Percentiles rank a stretch among this genome's conserved stretches.
Conservation (phyloP, 2,797 vertebrate genomes). For the Sebastes flavidus region DNA sequence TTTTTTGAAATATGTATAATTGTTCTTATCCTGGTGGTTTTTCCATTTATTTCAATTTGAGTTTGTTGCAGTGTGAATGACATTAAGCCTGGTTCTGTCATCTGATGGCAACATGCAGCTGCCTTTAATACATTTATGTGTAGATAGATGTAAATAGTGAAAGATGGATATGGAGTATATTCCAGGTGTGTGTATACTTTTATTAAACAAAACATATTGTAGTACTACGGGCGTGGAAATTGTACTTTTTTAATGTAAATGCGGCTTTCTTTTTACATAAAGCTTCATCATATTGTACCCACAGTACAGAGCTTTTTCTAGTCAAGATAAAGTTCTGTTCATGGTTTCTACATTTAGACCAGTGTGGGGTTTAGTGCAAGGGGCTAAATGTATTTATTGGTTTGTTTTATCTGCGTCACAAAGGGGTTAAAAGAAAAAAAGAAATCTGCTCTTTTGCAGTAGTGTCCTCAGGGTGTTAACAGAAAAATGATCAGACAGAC, state of each 20-base stretch:
- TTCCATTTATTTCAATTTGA: background rate
- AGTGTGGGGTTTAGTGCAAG: background rate
- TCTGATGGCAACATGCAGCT: background rate
- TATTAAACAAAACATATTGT: background rate
- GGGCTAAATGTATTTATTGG: background rate
- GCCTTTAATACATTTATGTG: background rate
- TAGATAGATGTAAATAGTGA: conserved; percentile 27
- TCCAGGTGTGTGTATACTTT: background rate
- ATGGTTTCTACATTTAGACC: background rate
- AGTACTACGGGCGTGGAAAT: background rate
- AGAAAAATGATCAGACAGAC: conserved; percentile 9
- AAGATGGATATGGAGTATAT: background rate
- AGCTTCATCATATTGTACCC: background rate
- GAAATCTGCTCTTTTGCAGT: background rate
- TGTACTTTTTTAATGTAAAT: background rate
- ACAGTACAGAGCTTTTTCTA: background rate
- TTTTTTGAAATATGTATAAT: background rate
- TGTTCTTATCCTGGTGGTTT: background rate
- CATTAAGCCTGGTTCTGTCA: background rate
- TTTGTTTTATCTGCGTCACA: background rate
- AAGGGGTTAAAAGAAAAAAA: background rate
- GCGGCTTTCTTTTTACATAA: background rate
- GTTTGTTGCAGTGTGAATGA: background rate
- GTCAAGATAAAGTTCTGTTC: background rate
- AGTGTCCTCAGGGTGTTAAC: conserved; percentile 12